A percentile compares a stretch with the other conserved stretches of the same genome.
Evolutionary conservation across 2,113 vertebrate species (phyloP).

Genomic region (Daubentonia madagascariensis): DNA sequence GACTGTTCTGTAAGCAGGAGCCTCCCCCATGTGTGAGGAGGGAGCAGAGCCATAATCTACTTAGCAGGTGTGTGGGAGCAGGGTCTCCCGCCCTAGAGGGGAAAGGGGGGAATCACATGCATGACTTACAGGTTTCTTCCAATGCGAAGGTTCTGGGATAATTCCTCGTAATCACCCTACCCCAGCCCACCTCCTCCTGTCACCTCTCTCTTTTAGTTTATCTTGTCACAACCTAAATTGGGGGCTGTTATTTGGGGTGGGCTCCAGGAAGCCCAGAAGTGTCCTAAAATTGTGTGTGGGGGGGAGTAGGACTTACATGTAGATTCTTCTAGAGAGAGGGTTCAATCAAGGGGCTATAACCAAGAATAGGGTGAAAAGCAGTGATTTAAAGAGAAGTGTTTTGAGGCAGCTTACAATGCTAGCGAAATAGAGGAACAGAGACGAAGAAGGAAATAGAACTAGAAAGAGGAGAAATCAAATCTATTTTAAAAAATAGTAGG

Average conservation of each 20-base stretch:
- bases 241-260: neutral
- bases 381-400: neutral
- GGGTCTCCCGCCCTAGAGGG: neutral
- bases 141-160: neutral
- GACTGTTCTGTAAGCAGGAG: neutral
- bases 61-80: neutral
- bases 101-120: neutral
- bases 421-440: neutral
- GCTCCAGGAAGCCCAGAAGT: neutral
- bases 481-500: neutral
- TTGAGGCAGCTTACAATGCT: neutral
- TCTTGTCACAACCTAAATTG: neutral
- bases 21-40: too few relatives aligned
- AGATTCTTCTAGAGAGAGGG: neutral
- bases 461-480: neutral
- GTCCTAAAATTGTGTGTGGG: neutral
- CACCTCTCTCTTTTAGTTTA: neutral
- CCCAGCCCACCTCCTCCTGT: too few relatives aligned
- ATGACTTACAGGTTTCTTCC: neutral
- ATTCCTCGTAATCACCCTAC: neutral
- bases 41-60: neutral
- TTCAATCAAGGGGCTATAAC: neutral
- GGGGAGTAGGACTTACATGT: neutral
- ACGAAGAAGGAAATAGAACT: neutral
- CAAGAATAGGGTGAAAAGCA: neutral